Percentiles rank a stretch among this genome's conserved stretches.
These are phyloP conservation scores for Nesometra sesokonis DNA, from an alignment of 35 echinoderm and acorn worm species.

Conservation along the genomic window DNA sequence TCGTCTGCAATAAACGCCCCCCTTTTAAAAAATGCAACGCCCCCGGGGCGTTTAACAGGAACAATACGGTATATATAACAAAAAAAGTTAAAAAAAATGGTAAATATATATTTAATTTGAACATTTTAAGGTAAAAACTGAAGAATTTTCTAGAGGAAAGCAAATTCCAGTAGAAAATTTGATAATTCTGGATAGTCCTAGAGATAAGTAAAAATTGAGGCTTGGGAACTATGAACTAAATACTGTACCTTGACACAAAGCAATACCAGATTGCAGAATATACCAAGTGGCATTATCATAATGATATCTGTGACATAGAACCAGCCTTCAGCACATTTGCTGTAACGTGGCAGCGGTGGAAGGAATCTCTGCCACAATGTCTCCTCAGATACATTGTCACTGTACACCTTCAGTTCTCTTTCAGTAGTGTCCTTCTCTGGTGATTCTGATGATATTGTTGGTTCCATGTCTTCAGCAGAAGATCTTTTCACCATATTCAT, in stretches of 20 bases:
- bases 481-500: background rate
- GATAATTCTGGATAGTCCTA: too few relatives aligned
- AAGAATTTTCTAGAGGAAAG: too few relatives aligned
- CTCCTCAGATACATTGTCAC: background rate
- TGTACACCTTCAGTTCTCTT: background rate
- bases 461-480: background rate
- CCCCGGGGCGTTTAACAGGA: too few relatives aligned
- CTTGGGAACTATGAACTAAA: background rate
- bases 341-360: conserved; percentile 10
- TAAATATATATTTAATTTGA: too few relatives aligned
- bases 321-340: conserved; percentile 1
- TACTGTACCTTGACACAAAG: background rate
- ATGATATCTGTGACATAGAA: background rate
- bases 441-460: background rate
- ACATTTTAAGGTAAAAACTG: too few relatives aligned
- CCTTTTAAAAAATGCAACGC: too few relatives aligned
- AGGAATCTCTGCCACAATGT: background rate
- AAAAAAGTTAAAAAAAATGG: too few relatives aligned
- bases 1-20: too few relatives aligned
- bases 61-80: too few relatives aligned
- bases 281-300: background rate
- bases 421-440: background rate
- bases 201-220: too few relatives aligned
- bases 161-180: too few relatives aligned
- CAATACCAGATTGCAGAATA: conserved; percentile 1